Evolutionary conservation across 2,888 invertebrate species (phyloP).

Genomic region (Nephrotoma flavescens): DNA sequence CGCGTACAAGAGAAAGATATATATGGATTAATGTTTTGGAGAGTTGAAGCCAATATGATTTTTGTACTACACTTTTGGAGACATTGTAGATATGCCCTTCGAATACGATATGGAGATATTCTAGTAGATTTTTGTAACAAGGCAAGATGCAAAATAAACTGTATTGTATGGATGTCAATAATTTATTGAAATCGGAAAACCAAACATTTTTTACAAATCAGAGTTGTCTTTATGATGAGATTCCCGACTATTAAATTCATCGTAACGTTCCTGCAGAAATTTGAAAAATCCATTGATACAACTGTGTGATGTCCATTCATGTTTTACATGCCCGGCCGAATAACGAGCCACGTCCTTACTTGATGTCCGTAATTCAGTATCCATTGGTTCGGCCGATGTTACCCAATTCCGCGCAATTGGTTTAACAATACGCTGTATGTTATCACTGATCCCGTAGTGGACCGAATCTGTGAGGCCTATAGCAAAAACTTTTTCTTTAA

Average conservation of each 20-base stretch:
- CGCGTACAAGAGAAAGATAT: not conserved
- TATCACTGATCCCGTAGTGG: slow-evolving; percentile 29
- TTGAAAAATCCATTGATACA: slow-evolving; percentile 51
- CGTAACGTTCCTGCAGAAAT: slow-evolving; percentile 35
- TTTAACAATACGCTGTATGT: slow-evolving; percentile 13
- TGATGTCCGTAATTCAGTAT: slow-evolving; percentile 33
- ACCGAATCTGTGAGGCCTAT: slow-evolving; percentile 67
- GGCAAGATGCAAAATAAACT: not conserved
- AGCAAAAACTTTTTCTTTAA: slow-evolving; percentile 51
- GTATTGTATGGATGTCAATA: not conserved
- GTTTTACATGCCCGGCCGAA: slow-evolving; percentile 49
- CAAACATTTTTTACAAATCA: not conserved
- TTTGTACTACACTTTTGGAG: not conserved
- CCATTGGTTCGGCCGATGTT: slow-evolving; percentile 38
- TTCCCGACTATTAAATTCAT: not conserved
- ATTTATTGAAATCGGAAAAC: not conserved
- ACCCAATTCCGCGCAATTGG: slow-evolving; percentile 45
- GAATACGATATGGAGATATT: too few relatives aligned
- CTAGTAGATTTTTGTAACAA: not conserved
- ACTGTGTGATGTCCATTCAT: slow-evolving; percentile 54
- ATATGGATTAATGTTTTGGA: not conserved
- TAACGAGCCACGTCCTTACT: slow-evolving; percentile 34
- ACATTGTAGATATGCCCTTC: not conserved
- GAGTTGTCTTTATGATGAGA: not conserved
- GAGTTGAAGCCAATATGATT: not conserved